These are phyloP conservation scores for Galaxea fascicularis DNA, from an alignment of 92 coral and sea anemone species.

Conservation along the genomic window DNA sequence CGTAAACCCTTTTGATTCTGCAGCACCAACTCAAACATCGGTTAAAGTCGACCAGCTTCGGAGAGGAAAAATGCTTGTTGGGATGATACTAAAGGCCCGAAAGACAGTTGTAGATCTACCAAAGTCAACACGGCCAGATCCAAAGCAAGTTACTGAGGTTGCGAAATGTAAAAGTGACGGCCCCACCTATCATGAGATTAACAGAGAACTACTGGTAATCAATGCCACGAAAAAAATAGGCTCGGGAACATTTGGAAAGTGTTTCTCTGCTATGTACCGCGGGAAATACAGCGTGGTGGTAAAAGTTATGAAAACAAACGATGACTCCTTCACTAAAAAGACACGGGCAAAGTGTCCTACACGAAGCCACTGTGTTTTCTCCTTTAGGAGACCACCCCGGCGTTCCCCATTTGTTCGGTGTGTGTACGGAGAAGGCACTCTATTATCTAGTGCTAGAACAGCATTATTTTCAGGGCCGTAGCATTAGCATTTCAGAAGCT, in stretches of 20 bases:
- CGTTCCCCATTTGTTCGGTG: slow-evolving; percentile 41
- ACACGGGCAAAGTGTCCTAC: slow-evolving; percentile 13
- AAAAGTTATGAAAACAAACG: not conserved
- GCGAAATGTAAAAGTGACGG: not conserved
- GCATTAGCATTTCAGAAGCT: no score
- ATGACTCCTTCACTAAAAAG: not conserved
- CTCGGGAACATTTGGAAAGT: slow-evolving; percentile 33
- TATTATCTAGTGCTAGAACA: not conserved
- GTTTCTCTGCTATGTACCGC: slow-evolving; percentile 24
- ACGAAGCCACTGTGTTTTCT: slow-evolving; percentile 31
- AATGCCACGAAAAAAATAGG: not conserved
- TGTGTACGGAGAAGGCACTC: slow-evolving; percentile 5
- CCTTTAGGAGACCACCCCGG: slow-evolving; percentile 37
- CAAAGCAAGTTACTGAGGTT: not conserved
- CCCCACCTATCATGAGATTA: not conserved
- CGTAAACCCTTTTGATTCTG: no score
- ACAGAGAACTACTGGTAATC: slow-evolving; percentile 10
- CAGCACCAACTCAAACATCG: not conserved
- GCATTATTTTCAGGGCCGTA: not conserved
- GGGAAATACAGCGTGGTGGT: slow-evolving; percentile 4
- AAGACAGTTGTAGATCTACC: not conserved
- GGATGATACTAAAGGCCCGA: not conserved
- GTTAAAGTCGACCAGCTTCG: not conserved
- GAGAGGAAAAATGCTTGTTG: slow-evolving; percentile 2
- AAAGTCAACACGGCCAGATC: not conserved